phyloP scores from a whole-genome alignment of 2,888 invertebrate genomes.

The Andrena marginata region DNA sequence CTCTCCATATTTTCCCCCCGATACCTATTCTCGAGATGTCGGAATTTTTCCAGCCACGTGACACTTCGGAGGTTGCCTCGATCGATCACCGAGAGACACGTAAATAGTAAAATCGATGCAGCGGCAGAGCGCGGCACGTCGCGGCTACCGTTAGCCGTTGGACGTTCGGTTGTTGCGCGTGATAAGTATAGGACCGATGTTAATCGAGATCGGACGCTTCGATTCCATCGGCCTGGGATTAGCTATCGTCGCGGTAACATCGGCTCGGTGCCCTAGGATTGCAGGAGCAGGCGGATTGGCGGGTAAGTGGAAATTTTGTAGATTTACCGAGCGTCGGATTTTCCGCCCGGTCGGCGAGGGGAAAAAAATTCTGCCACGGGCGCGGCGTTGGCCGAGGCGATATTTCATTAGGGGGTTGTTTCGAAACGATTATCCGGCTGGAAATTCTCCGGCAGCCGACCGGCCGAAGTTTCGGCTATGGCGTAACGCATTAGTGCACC shows the following conservation, averaged over 20 bases:
- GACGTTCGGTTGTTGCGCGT: slow-evolving; percentile 13
- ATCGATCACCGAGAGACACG: slow-evolving; percentile 27
- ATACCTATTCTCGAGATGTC: too few species aligned
- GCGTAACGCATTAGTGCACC: slow-evolving; percentile 39
- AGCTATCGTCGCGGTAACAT: slow-evolving; percentile 8
- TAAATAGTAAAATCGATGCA: background rate
- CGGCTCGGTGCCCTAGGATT: slow-evolving; percentile 17
- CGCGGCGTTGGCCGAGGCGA: slow-evolving; percentile 15
- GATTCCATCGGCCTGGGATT: slow-evolving; percentile 17
- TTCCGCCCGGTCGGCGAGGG: background rate
- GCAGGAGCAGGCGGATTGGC: background rate
- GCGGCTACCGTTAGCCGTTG: background rate
- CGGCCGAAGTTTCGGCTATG: slow-evolving; percentile 33
- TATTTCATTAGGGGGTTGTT: slow-evolving; percentile 34
- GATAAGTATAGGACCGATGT: slow-evolving; percentile 44
- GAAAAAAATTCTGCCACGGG: background rate
- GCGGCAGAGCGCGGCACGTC: background rate
- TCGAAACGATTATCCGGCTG: slow-evolving; percentile 30
- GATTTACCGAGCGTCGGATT: background rate
- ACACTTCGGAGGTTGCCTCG: slow-evolving; percentile 8
- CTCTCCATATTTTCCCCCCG: too few species aligned
- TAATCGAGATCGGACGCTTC: slow-evolving; percentile 44
- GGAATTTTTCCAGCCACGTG: background rate
- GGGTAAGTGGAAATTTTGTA: background rate
- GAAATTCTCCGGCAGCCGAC: slow-evolving; percentile 28